Conservation (phyloP, 2,888 invertebrate genomes). For the Bellardia bayeri region DNA sequence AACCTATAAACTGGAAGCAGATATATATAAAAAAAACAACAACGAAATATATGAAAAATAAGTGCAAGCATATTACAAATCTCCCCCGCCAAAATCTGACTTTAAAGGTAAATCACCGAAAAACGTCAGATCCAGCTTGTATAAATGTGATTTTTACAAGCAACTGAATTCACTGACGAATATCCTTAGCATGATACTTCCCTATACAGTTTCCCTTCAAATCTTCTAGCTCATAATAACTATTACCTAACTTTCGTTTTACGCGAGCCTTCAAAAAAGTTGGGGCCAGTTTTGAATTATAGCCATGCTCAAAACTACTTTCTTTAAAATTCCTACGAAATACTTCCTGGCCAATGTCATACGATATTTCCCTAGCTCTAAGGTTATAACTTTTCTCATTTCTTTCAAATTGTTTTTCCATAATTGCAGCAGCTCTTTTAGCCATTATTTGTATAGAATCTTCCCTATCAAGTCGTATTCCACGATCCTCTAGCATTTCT, state of each 20-base stretch:
- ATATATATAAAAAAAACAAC: no score
- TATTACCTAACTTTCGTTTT: constrained; percentile 16
- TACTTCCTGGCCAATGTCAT: neutral
- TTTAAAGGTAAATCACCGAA: neutral
- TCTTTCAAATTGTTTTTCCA: neutral
- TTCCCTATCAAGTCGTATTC: neutral
- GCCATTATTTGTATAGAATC: constrained; percentile 32
- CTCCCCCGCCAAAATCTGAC: neutral
- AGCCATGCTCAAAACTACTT: constrained; percentile 28
- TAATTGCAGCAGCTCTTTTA: constrained; percentile 4
- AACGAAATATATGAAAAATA: no score
- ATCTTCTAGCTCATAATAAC: constrained; percentile 29
- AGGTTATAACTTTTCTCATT: constrained; percentile 11
- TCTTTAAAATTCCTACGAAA: constrained; percentile 25
- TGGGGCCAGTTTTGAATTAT: constrained; percentile 21
- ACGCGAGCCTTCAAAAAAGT: constrained; percentile 35
- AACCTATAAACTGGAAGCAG: no score
- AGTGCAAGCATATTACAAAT: no score
- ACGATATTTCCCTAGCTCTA: neutral
- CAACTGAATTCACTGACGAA: neutral
- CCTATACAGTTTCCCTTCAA: neutral
- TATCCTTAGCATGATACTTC: neutral
- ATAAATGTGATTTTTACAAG: neutral
- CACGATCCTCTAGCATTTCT: constrained; percentile 33
- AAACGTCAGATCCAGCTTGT: neutral